Percentiles rank a stretch among this genome's conserved stretches.
Conservation (phyloP, 2,888 invertebrate genomes). For the Allygus modestus region DNA sequence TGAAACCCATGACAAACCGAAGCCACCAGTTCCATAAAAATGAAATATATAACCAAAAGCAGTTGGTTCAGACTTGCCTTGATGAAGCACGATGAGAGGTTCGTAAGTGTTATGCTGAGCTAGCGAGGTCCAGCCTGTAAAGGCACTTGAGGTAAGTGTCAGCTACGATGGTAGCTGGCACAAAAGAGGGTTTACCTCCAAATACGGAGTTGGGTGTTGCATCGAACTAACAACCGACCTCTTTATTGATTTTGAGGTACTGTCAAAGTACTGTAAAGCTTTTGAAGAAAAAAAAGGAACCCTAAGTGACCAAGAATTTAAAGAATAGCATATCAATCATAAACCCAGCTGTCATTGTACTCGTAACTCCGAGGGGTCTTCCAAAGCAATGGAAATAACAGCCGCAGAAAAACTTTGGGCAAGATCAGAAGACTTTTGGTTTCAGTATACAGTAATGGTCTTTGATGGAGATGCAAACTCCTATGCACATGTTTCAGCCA, state of each 20-base stretch:
- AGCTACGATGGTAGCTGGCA: no score
- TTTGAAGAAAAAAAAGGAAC: not conserved
- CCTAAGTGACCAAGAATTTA: not conserved
- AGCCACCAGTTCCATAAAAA: not conserved
- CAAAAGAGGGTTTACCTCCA: conserved; percentile 25
- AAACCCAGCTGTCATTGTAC: not conserved
- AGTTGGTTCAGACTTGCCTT: not conserved
- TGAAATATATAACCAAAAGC: not conserved
- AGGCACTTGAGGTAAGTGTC: conserved; percentile 40
- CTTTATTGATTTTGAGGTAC: conserved; percentile 34
- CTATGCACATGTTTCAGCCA: conserved; percentile 16
- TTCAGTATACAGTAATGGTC: conserved; percentile 36
- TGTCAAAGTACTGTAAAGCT: conserved; percentile 32
- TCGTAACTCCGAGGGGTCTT: conserved; percentile 44
- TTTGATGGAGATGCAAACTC: conserved; percentile 37
- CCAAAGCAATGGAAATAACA: conserved; percentile 20
- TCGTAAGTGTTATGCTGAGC: conserved; percentile 9
- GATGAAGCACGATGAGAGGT: not conserved
- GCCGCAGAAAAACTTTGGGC: conserved; percentile 33
- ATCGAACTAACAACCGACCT: conserved; percentile 5
- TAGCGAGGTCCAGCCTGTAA: not conserved
- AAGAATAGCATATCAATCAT: not conserved
- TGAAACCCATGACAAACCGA: conserved; percentile 34
- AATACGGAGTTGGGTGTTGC: conserved; percentile 43
- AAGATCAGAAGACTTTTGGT: conserved; percentile 22